A percentile compares a stretch with the other conserved stretches of the same genome.
These are phyloP conservation scores for Chloromyia formosa DNA, from an alignment of 2,888 invertebrate genomes.

Conservation along the genomic window DNA sequence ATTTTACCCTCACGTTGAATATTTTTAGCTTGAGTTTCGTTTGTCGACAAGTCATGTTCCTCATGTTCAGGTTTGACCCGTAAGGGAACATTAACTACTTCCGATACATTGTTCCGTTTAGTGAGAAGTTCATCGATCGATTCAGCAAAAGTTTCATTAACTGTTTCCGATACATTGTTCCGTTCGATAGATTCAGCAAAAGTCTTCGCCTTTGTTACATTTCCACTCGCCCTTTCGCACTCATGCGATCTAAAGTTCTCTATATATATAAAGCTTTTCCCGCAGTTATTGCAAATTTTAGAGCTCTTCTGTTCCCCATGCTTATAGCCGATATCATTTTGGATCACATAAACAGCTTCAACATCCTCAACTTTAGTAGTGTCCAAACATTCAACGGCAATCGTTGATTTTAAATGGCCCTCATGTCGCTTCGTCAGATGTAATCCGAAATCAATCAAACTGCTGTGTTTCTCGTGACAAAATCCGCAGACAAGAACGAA, in stretches of 20 bases:
- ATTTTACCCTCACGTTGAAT: no score
- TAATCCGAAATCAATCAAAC: neutral
- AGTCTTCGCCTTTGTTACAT: no score
- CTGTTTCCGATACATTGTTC: no score
- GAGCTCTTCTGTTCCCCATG: neutral
- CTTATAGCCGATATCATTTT: neutral
- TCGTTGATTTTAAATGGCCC: neutral
- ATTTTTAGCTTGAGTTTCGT: neutral
- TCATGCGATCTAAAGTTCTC: no score
- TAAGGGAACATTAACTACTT: conserved; percentile 3
- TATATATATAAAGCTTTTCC: no score
- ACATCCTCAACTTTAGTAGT: neutral
- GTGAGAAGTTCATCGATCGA: no score
- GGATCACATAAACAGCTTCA: no score
- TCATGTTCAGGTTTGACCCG: conserved; percentile 27
- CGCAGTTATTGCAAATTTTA: no score
- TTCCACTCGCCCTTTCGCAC: no score
- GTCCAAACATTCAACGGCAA: neutral
- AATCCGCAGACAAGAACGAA: conserved; percentile 51
- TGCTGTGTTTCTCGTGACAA: conserved; percentile 40
- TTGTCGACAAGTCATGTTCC: conserved; percentile 5
- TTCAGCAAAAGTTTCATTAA: no score
- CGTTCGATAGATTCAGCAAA: no score
- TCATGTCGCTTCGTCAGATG: neutral
- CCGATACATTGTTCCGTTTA: no score